Evolutionary conservation across 2,888 invertebrate species (phyloP), one percentile per base, ranked within the genome.

Genomic region (Campoletis raptor): DNA sequence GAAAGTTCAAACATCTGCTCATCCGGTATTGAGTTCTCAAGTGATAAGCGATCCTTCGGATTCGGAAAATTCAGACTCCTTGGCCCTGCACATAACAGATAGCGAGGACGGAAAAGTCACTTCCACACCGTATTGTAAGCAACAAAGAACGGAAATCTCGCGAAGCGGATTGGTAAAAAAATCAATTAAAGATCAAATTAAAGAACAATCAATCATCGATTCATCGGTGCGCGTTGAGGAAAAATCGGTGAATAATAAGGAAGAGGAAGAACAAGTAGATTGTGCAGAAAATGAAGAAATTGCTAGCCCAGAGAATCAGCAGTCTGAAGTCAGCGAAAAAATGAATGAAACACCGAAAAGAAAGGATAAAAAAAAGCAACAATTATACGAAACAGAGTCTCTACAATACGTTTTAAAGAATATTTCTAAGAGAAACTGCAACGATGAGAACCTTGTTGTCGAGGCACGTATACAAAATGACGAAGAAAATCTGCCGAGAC

Each of bases 121-220:
- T 8, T 15, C 9, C 2, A 69, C 40, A 52, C 4, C 61, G 9
- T 8, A 21, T 45, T 8, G 24, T 37, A 21, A 54, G 0, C 45
- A 57, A 0, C 67, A 37, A 21, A n/a, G 40, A 7, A n/a, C 9
- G 4, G 36, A 57, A n/a, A 15, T 7, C 12, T 15, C 21, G 45
- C 8, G 15, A 9, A 54, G n/a, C 18, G 30, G 42, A 40, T n/a
- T 36, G 12, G 15, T 42, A 2, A 76, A 54, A 12, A 85, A 79
- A 48, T 82, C 87, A 2, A 79, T 87, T 1, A 80, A 57, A 70
- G 15, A 30, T 40, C 82, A 89, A 69, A 87, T 73, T 7, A 40
- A 76, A 30, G 76, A 83, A 24, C 85, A 86, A 67, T 74, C 79
- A 7, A 66, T 18, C 40, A 1, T 48, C 10, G 69, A 73, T 15